A percentile compares a stretch with the other conserved stretches of the same genome.
Evolutionary conservation across 2,888 invertebrate genomes (phyloP).

Genomic region (Ceramica pisi): DNA sequence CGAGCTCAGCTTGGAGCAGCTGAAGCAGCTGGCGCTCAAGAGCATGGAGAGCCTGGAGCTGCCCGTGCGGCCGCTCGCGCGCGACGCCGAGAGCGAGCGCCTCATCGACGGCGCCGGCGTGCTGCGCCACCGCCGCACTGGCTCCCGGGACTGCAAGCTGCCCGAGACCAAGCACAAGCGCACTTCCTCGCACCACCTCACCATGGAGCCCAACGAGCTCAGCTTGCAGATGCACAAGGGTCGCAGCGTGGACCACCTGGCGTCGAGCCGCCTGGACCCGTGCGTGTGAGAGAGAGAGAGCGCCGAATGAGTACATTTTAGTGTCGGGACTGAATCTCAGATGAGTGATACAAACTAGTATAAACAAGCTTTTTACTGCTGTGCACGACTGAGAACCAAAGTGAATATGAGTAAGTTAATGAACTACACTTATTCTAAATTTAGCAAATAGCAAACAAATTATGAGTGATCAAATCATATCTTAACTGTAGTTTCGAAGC

Average conservation of each 20-base stretch:
- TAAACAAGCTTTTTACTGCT: conserved; percentile 45
- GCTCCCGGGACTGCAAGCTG: conserved; percentile 89
- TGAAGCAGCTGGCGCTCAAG: conserved; percentile 86
- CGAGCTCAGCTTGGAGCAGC: conserved; percentile 87
- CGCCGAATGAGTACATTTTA: conserved; percentile 25
- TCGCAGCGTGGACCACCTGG: conserved; percentile 85
- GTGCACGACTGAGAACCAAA: conserved; percentile 63
- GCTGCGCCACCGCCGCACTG: conserved; percentile 91
- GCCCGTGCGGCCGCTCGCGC: conserved; percentile 81
- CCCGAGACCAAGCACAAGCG: conserved; percentile 83
- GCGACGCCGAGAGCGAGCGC: conserved; percentile 88
- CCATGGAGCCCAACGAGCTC: conserved; percentile 84
- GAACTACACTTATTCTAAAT: conserved; percentile 65
- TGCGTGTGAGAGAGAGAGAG: conserved; percentile 70
- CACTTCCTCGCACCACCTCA: conserved; percentile 87
- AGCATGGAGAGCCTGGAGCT: conserved; percentile 88
- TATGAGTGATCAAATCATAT: conserved; percentile 88
- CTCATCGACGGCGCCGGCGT: conserved; percentile 84
- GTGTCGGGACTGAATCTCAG: conserved; percentile 66
- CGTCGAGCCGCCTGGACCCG: conserved; percentile 76
- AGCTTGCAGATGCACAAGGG: conserved; percentile 83
- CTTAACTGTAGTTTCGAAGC: conserved; percentile 81
- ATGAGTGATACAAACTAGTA: conserved; percentile 38
- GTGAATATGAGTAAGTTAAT: conserved; percentile 71
- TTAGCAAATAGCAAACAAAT: conserved; percentile 71